A percentile compares a stretch with the other conserved stretches of the same genome.
Evolutionary conservation across 2,797 vertebrate species (phyloP).

Genomic region (Lepidocolaptes lacrymiger): DNA sequence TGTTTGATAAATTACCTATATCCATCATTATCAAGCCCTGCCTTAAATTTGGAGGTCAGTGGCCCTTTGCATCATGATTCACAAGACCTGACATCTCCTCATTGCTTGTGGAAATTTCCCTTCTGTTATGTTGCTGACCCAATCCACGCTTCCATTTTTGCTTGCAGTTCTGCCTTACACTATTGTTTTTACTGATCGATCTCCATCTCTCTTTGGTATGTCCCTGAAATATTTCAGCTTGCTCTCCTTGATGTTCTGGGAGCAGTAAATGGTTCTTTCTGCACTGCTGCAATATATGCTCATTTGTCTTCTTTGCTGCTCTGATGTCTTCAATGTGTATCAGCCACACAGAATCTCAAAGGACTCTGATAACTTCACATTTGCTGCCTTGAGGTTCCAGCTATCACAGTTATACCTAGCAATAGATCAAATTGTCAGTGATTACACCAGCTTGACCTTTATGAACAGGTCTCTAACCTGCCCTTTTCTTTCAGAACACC

Average conservation of each 20-base stretch:
- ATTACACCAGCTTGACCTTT: slow-evolving; percentile 59
- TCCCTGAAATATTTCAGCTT: slow-evolving; percentile 64
- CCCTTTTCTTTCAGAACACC: slow-evolving; percentile 26
- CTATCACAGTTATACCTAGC: slow-evolving; percentile 1
- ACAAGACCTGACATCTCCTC: neutral
- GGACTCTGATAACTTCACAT: slow-evolving; percentile 40
- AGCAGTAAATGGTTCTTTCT: slow-evolving; percentile 55
- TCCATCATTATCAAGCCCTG: slow-evolving; percentile 27
- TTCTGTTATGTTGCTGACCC: slow-evolving; percentile 2
- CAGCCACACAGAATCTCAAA: slow-evolving; percentile 38
- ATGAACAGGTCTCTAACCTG: slow-evolving; percentile 23
- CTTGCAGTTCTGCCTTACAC: neutral
- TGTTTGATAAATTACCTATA: slow-evolving; percentile 40
- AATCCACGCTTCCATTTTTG: neutral
- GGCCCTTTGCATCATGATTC: slow-evolving; percentile 41
- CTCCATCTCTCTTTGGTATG: slow-evolving; percentile 57
- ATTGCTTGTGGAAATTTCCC: neutral
- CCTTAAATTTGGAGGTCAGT: slow-evolving; percentile 54
- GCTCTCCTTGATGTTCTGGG: slow-evolving; percentile 23
- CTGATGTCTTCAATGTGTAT: slow-evolving; percentile 21
- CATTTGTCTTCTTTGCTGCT: slow-evolving; percentile 50
- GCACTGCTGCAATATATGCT: neutral
- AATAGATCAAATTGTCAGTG: slow-evolving; percentile 59
- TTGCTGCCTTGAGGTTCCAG: slow-evolving; percentile 41
- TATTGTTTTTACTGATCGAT: slow-evolving; percentile 57